A percentile compares a stretch with the other conserved stretches of the same genome.
Evolutionary conservation across 1,140 invertebrate genomes (phyloP).

Genomic region (Drosophila littoralis): DNA sequence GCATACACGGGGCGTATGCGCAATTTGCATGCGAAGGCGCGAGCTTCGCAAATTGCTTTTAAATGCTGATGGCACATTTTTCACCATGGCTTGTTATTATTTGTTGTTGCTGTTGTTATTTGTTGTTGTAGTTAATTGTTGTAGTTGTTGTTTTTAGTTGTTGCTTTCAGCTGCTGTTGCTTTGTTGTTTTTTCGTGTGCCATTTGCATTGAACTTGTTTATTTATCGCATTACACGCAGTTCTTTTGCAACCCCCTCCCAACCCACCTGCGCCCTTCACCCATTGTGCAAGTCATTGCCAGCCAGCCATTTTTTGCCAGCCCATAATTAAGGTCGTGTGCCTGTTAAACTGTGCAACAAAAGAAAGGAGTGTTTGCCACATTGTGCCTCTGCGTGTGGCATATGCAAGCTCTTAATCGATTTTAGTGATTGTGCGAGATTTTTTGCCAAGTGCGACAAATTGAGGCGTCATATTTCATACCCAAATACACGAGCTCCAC

Average conservation of each 20-base stretch:
- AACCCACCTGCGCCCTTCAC: background rate
- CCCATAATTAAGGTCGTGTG: conserved; percentile 64
- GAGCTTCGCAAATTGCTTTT: conserved; percentile 57
- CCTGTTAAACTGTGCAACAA: conserved; percentile 40
- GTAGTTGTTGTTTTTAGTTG: conserved; percentile 2
- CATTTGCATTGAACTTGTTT: conserved; percentile 73
- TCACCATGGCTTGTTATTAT: conserved; percentile 11
- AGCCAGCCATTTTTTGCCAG: conserved; percentile 10
- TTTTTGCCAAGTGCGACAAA: background rate
- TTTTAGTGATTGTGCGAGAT: background rate
- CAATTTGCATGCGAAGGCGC: conserved; percentile 62
- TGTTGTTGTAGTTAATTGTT: background rate
- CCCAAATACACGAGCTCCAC: background rate
- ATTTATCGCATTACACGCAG: conserved; percentile 16
- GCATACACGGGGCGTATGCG: conserved; percentile 67
- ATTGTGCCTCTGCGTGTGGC: conserved; percentile 1
- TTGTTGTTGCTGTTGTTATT: conserved; percentile 7
- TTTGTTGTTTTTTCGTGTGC: conserved; percentile 19
- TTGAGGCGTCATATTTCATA: background rate
- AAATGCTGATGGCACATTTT: conserved; percentile 48
- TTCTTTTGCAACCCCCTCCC: background rate
- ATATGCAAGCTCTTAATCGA: conserved; percentile 3
- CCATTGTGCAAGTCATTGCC: conserved; percentile 37
- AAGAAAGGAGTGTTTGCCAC: background rate
- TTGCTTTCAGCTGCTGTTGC: conserved; percentile 1